Base-by-base conservation (phyloP, 2,888 invertebrate species). In the Heliconius aoede region DNA sequence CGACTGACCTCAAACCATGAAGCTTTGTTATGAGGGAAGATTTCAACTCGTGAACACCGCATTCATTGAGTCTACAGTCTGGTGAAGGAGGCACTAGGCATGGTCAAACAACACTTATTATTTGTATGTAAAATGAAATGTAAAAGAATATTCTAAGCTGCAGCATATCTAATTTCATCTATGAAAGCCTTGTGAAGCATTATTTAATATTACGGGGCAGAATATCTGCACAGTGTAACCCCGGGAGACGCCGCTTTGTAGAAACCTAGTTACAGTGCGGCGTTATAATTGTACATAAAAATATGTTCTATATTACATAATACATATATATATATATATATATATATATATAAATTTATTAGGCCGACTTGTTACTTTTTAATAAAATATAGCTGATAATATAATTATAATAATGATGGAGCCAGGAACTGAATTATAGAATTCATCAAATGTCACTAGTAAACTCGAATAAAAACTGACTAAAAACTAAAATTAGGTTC, bases 211-310 rank as follows among this genome's bases (percentile, higher is more conserved):
- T 69, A 51, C 55, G 30, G 28, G 68, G 68, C 32, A 55, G 51
- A 78, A 81, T 80, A 80, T 78, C 60, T 80, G 83, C 82, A 86
- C 85, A 86, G 85, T 83, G 83, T 84, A 81, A 80, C 84, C 87
- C 86, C 85, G 79, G 79, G 86, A 84, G 87, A 84, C 78, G 65
- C 77, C 79, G 30, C 64, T 71, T 71, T 78, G 79, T 76, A 78
- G 74, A 62, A 72, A 76, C 73, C 76, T 61, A 76, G 76, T 73
- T 78, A 76, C 79, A 72, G 8, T 72, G 72, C 72, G 61, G 72
- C 40, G 26, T 61, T 61, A 28, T 61, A 36, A 72, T 69, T 69
- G 55, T 69, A 55, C 55, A 55, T 69, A 55, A 32, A 69, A 55
- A 32, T 69, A 51, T 28, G 11, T 65, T n/a, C 5, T n/a, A 30